Conservation (phyloP, 2,113 vertebrate species). For the Mugil cephalus region DNA sequence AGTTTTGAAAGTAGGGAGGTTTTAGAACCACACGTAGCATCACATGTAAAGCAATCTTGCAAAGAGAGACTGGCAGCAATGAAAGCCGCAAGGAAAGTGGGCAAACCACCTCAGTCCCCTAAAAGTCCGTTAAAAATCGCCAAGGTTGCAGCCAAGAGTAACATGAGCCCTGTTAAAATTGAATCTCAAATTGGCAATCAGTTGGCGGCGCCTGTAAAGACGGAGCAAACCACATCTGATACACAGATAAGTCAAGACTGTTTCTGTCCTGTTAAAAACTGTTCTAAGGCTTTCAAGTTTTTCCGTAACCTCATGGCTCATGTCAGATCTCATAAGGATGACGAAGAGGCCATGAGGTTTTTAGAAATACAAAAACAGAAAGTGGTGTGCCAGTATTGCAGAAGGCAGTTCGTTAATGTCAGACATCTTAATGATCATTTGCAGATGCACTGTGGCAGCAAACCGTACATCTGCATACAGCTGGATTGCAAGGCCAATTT, state of each 20-base stretch:
- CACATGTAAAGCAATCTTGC: constrained; percentile 97
- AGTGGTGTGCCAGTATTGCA: constrained; percentile 98
- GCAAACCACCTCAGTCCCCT: constrained; percentile 74
- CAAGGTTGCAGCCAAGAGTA: constrained; percentile 85
- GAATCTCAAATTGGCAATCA: constrained; percentile 85
- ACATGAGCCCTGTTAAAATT: constrained; percentile 72
- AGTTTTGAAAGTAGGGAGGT: constrained; percentile 94
- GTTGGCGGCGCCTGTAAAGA: constrained; percentile 84
- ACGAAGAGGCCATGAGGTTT: constrained; percentile 96
- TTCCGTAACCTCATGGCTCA: constrained; percentile 98
- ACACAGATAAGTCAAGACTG: constrained; percentile 92
- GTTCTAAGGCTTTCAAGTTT: constrained; percentile 98
- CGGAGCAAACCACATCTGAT: constrained; percentile 88
- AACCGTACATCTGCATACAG: constrained; percentile 98
- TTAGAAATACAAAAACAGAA: constrained; percentile 99
- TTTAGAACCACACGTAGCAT: constrained; percentile 97
- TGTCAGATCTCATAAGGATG: constrained; percentile 94
- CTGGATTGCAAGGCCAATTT: constrained; percentile 97
- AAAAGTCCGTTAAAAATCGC: constrained; percentile 73
- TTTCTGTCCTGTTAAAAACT: constrained; percentile 95
- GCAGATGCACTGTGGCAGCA: constrained; percentile 97
- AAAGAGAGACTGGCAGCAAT: constrained; percentile 97
- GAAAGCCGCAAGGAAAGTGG: constrained; percentile 91
- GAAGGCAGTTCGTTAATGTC: constrained; percentile 96
- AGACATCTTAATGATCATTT: constrained; percentile 97